Evolutionary conservation across 2,797 vertebrate species (phyloP).

Genomic region (Coendou prehensilis): DNA sequence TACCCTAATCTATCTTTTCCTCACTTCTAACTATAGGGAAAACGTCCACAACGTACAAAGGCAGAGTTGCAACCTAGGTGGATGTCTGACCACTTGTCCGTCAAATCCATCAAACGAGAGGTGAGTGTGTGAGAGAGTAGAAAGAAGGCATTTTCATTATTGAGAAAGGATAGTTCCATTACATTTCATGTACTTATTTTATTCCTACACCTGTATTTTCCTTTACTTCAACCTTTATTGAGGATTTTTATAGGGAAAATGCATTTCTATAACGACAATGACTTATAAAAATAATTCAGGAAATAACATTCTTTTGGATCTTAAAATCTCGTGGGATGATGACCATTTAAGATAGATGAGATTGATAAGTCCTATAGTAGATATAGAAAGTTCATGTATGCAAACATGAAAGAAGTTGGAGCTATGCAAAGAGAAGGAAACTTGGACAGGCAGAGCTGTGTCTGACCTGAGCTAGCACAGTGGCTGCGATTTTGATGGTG

Average conservation of each 20-base stretch:
- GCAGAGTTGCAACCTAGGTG: constrained; percentile 91
- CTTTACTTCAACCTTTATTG: background rate
- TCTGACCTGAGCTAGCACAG: background rate
- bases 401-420: background rate
- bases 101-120: constrained; percentile 90
- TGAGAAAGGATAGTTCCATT: background rate
- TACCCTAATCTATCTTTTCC: constrained; percentile 84
- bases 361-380: background rate
- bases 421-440: background rate
- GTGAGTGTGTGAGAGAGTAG: constrained; percentile 89
- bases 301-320: background rate
- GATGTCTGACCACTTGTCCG: constrained; percentile 90
- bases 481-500: background rate
- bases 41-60: constrained; percentile 92
- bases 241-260: background rate
- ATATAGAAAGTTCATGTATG: background rate
- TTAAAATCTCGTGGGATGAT: background rate
- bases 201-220: background rate
- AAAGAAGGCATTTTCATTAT: background rate
- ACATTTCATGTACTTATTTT: background rate
- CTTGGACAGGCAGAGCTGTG: background rate
- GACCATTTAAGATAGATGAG: background rate
- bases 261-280: constrained; percentile 23
- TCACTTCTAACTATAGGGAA: constrained; percentile 91
- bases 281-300: background rate